Conservation (phyloP, 2,888 invertebrate species). For the Agrochola circellaris region DNA sequence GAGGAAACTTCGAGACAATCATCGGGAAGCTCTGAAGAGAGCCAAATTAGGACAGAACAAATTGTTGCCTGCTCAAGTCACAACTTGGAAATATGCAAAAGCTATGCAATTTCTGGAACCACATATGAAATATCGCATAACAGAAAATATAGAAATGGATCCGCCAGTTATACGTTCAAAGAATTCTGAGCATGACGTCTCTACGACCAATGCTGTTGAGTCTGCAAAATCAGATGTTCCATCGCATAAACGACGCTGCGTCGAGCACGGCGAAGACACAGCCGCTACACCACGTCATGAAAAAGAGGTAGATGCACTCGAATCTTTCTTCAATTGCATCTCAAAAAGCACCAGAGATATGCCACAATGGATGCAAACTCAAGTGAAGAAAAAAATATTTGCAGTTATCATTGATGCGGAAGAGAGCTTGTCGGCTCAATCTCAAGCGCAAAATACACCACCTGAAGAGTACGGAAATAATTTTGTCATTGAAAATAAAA, state of each 20-base stretch:
- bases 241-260: constrained; percentile 74
- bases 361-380: constrained; percentile 87
- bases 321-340: constrained; percentile 85
- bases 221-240: constrained; percentile 57
- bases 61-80: constrained; percentile 85
- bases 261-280: constrained; percentile 61
- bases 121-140: constrained; percentile 87
- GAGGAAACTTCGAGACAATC: constrained; percentile 86
- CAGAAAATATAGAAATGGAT: constrained; percentile 85
- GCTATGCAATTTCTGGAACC: constrained; percentile 88
- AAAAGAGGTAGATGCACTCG: constrained; percentile 79
- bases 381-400: constrained; percentile 88
- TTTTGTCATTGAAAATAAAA: constrained; percentile 74
- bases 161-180: constrained; percentile 66
- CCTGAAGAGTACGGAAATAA: constrained; percentile 49
- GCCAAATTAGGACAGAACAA: constrained; percentile 87
- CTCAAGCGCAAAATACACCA: constrained; percentile 64
- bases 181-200: constrained; percentile 78
- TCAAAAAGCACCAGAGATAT: constrained; percentile 84
- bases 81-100: constrained; percentile 88
- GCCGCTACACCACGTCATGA: constrained; percentile 54
- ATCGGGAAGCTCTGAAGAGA: constrained; percentile 85
- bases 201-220: constrained; percentile 74
- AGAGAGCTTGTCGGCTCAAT: constrained; percentile 77
- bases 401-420: constrained; percentile 86